Conservation (phyloP, 2,797 vertebrate species). For the Thripadectes ignobilis region DNA sequence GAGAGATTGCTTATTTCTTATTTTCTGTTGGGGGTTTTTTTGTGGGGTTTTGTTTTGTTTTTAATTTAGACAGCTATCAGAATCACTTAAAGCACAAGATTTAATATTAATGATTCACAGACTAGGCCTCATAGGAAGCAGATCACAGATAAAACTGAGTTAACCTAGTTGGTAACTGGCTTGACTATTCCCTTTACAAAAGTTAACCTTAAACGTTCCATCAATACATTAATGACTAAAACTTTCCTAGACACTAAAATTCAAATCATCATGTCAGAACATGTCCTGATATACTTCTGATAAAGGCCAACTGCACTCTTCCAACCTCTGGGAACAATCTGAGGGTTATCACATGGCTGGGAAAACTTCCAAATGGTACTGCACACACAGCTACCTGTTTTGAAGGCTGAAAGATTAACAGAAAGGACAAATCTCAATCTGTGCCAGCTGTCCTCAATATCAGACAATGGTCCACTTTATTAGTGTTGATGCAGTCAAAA, state of each 20-base stretch:
- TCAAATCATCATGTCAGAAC: background rate
- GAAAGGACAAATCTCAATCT: background rate
- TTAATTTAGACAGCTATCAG: background rate
- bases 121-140: background rate
- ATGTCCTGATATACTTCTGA: background rate
- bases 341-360: background rate
- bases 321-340: background rate
- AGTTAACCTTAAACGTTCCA: background rate
- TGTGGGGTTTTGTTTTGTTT: background rate
- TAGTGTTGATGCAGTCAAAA: background rate
- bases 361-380: background rate
- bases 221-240: background rate
- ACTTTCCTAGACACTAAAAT: background rate
- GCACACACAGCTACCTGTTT: background rate
- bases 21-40: too few relatives aligned
- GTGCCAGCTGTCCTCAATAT: slow-evolving; percentile 2
- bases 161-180: background rate
- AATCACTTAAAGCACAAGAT: background rate
- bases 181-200: background rate
- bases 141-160: background rate
- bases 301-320: background rate
- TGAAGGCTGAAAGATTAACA: background rate
- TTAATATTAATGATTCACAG: background rate
- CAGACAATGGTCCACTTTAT: background rate
- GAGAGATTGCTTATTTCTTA: background rate